Percentiles rank a stretch among this genome's conserved stretches.
Evolutionary conservation across 2,797 vertebrate genomes (phyloP).

Genomic region (Clangula hyemalis): DNA sequence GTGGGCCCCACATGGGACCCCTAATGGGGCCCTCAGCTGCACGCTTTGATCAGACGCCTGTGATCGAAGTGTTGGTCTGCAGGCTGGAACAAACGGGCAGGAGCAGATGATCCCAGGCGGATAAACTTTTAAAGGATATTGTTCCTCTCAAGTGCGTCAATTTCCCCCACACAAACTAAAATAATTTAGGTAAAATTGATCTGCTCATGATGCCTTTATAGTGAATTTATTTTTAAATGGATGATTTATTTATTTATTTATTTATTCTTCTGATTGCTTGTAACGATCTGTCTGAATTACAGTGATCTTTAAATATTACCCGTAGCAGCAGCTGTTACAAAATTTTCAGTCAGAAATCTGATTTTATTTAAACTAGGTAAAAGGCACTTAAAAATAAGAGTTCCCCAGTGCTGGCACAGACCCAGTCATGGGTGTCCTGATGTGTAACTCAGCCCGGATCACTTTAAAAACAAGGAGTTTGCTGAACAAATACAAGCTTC

Average conservation of each 20-base stretch:
- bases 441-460: neutral
- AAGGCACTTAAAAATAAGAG: neutral
- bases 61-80: neutral
- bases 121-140: neutral
- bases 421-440: neutral
- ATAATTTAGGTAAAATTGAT: slow-evolving; percentile 24
- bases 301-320: neutral
- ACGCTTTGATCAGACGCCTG: neutral
- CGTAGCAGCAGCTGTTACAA: neutral
- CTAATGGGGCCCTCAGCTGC: neutral
- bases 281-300: neutral
- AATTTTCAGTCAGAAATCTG: neutral
- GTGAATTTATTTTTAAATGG: neutral
- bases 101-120: neutral
- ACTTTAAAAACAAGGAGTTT: slow-evolving; percentile 59
- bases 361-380: slow-evolving; percentile 27
- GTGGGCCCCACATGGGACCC: too few relatives aligned
- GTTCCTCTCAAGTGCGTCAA: neutral
- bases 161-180: neutral
- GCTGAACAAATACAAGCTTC: slow-evolving; percentile 62
- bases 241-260: neutral
- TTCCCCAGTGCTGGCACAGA: neutral
- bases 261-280: slow-evolving; percentile 1
- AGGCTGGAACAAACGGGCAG: neutral
- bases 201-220: neutral